These are phyloP conservation scores for Diploscapter pachys DNA, from an alignment of 1,140 invertebrate species.

Conservation along the genomic window DNA sequence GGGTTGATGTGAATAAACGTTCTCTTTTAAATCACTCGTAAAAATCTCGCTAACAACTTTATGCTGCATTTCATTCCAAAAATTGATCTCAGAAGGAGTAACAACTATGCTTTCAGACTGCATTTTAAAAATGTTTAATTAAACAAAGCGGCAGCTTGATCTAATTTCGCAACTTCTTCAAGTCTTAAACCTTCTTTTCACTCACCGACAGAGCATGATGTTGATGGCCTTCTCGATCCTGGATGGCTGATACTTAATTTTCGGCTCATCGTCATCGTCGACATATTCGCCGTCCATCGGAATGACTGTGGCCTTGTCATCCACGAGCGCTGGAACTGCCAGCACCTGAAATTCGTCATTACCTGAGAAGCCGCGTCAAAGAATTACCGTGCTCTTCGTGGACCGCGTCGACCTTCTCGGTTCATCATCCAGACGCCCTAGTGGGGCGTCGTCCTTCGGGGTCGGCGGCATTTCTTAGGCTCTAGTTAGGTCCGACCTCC, in stretches of 20 bases:
- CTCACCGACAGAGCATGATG: conserved; percentile 20
- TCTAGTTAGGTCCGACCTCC: not conserved
- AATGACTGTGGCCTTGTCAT: not conserved
- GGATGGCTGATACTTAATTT: conserved; percentile 7
- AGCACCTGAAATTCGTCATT: not conserved
- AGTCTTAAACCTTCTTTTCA: not conserved
- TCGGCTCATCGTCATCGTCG: conserved; percentile 16
- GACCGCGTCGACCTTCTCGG: not conserved
- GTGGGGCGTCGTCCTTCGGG: not conserved
- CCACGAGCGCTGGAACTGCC: conserved; percentile 7
- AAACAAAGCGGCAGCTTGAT: not conserved
- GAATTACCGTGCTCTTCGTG: conserved; percentile 11
- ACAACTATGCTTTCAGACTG: not conserved
- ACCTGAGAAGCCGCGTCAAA: not conserved
- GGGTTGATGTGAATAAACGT: not conserved
- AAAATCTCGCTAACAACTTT: too few species aligned
- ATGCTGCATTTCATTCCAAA: not conserved
- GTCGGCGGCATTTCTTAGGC: not conserved
- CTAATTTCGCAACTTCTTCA: conserved; percentile 28
- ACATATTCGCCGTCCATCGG: conserved; percentile 1
- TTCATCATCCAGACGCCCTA: not conserved
- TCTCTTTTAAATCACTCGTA: too few species aligned
- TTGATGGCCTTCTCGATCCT: conserved; percentile 12
- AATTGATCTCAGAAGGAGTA: not conserved
- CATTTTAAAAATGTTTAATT: not conserved